These are phyloP conservation scores for Bunonema sp. DNA, from an alignment of 2,888 invertebrate genomes.

Conservation along the genomic window DNA sequence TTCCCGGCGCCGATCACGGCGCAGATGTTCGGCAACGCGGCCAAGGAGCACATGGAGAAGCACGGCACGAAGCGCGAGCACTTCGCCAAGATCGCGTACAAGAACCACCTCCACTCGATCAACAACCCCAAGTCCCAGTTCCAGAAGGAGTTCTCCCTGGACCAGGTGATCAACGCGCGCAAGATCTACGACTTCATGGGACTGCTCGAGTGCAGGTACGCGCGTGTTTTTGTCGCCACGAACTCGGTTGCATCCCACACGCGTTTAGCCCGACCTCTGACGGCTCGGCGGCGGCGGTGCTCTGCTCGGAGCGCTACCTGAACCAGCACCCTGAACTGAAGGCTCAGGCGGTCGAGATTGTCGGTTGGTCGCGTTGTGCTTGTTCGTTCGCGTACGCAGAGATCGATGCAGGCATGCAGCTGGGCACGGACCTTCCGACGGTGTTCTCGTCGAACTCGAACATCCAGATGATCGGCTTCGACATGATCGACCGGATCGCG, in stretches of 20 bases:
- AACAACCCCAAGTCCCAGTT: constrained; percentile 94
- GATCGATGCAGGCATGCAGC: constrained; percentile 60
- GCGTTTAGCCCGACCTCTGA: constrained; percentile 69
- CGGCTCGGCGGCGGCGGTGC: constrained; percentile 80
- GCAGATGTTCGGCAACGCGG: constrained; percentile 91
- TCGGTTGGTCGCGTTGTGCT: constrained; percentile 49
- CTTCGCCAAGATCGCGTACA: constrained; percentile 89
- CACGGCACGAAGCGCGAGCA: constrained; percentile 82
- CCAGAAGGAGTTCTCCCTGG: constrained; percentile 71
- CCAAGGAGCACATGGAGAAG: constrained; percentile 80
- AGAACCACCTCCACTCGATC: constrained; percentile 87
- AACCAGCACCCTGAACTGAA: constrained; percentile 60
- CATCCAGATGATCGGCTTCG: constrained; percentile 55
- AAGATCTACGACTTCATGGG: constrained; percentile 77
- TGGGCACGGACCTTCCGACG: constrained; percentile 75
- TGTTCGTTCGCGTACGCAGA: not conserved
- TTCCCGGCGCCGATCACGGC: constrained; percentile 72
- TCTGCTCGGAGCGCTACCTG: constrained; percentile 81
- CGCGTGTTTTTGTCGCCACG: no score
- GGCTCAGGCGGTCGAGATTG: constrained; percentile 75
- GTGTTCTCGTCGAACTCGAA: constrained; percentile 66
- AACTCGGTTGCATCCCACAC: not conserved
- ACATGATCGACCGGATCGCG: constrained; percentile 47
- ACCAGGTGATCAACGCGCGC: constrained; percentile 76
- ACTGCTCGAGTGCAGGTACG: constrained; percentile 76